Conservation (phyloP, 2,797 vertebrate species). For the Eulemur mongoz region DNA sequence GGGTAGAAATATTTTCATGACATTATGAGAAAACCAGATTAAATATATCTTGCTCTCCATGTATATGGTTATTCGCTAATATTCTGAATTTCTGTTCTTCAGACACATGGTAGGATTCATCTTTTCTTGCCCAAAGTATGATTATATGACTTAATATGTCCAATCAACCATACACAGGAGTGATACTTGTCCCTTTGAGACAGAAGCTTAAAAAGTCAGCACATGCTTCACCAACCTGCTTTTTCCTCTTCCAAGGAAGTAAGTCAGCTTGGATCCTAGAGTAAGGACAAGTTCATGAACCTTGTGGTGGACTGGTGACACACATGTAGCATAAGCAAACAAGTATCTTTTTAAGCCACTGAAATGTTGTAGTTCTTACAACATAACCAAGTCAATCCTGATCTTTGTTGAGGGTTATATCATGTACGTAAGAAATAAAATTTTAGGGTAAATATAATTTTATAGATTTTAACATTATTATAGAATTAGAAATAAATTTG, state of each 20-base stretch:
- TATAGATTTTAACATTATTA: background rate
- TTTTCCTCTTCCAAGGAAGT: background rate
- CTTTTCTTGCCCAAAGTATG: background rate
- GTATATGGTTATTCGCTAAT: background rate
- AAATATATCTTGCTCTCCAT: background rate
- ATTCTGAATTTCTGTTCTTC: background rate
- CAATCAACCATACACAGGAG: background rate
- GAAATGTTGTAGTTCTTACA: background rate
- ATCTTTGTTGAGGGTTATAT: background rate
- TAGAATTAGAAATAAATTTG: background rate
- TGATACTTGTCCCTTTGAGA: background rate
- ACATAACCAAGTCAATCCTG: background rate
- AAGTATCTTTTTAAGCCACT: background rate
- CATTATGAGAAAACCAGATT: background rate
- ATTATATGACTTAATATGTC: background rate
- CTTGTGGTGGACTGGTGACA: background rate
- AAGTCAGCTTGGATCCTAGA: background rate
- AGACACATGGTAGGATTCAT: background rate
- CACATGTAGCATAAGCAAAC: background rate
- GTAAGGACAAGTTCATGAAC: background rate
- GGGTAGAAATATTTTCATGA: background rate
- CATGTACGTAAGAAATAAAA: background rate
- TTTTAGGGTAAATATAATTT: background rate
- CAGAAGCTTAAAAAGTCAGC: background rate
- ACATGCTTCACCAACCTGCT: background rate